Percentiles rank a stretch among this genome's conserved stretches.
phyloP scores from a whole-genome alignment of 1,140 invertebrate genomes.

The Monochamus saltuarius region DNA sequence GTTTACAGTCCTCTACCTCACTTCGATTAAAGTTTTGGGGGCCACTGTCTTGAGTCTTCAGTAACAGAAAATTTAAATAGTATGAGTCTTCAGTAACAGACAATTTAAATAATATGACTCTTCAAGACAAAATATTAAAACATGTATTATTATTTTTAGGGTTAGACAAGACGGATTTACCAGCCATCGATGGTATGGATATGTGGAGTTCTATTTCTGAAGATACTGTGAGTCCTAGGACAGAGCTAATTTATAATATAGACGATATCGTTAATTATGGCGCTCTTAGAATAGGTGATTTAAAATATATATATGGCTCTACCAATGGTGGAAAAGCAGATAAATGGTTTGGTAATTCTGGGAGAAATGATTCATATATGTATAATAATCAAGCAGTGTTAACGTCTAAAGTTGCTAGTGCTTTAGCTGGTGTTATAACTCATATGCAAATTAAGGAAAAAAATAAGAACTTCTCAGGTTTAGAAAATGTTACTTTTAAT shows the following conservation, averaged over 20 bases:
- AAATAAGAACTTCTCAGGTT: slow-evolving; percentile 16
- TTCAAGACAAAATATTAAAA: too few species aligned
- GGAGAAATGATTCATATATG: slow-evolving; percentile 43
- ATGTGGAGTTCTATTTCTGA: slow-evolving; percentile 66
- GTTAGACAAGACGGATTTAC: slow-evolving; percentile 35
- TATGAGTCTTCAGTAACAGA: too few species aligned
- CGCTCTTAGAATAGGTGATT: slow-evolving; percentile 66
- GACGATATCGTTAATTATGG: slow-evolving; percentile 65
- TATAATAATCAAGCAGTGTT: slow-evolving; percentile 56
- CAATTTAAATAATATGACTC: too few species aligned
- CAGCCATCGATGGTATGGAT: slow-evolving; percentile 63
- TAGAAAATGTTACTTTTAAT: slow-evolving; percentile 24
- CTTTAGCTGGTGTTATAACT: slow-evolving; percentile 54
- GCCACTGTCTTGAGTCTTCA: too few species aligned
- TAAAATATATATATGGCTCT: slow-evolving; percentile 73
- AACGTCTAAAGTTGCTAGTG: slow-evolving; percentile 53
- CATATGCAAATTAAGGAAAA: slow-evolving; percentile 51
- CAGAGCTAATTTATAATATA: slow-evolving; percentile 71
- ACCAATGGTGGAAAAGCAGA: slow-evolving; percentile 53
- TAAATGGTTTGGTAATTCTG: slow-evolving; percentile 62
- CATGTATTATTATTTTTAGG: slow-evolving; percentile 23
- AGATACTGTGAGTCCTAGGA: slow-evolving; percentile 56
- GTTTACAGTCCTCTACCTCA: too few species aligned
- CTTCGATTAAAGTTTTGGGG: too few species aligned
- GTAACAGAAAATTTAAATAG: too few species aligned